Percentiles rank a stretch among this genome's conserved stretches.
Conservation (phyloP, 2,113 vertebrate species). For the Actinemys pallida region DNA sequence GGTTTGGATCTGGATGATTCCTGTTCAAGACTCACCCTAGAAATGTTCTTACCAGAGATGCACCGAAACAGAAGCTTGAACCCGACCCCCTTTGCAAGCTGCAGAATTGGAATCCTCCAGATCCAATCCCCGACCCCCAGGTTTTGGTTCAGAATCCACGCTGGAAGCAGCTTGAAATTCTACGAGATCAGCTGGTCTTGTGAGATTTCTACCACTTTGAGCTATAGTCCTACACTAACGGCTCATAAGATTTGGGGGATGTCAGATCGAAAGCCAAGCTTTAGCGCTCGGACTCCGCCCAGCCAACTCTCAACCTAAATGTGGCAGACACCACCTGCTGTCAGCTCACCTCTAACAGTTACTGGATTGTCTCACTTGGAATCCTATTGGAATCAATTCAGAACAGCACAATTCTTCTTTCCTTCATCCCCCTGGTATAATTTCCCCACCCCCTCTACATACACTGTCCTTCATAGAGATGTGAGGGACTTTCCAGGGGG, state of each 20-base stretch:
- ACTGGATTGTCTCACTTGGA: too few species aligned
- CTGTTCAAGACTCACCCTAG: too few species aligned
- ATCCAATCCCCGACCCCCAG: not conserved
- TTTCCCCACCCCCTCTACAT: not conserved
- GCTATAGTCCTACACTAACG: not conserved
- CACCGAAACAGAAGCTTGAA: too few species aligned
- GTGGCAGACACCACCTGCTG: not conserved
- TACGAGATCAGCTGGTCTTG: not conserved
- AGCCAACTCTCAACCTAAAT: not conserved
- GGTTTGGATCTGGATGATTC: too few species aligned
- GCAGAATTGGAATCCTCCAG: not conserved
- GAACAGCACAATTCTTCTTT: not conserved
- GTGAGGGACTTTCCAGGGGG: too few species aligned
- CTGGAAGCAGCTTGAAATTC: not conserved
- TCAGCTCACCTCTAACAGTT: not conserved
- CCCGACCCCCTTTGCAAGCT: too few species aligned
- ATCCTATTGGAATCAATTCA: too few species aligned
- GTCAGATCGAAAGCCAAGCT: not conserved
- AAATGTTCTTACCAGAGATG: too few species aligned
- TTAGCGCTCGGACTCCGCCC: not conserved
- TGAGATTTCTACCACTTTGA: not conserved
- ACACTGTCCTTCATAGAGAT: too few species aligned
- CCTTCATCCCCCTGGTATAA: not conserved
- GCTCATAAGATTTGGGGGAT: not conserved
- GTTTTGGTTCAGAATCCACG: not conserved